Conservation (phyloP, 2,888 invertebrate species). For the Phengaris arion region DNA sequence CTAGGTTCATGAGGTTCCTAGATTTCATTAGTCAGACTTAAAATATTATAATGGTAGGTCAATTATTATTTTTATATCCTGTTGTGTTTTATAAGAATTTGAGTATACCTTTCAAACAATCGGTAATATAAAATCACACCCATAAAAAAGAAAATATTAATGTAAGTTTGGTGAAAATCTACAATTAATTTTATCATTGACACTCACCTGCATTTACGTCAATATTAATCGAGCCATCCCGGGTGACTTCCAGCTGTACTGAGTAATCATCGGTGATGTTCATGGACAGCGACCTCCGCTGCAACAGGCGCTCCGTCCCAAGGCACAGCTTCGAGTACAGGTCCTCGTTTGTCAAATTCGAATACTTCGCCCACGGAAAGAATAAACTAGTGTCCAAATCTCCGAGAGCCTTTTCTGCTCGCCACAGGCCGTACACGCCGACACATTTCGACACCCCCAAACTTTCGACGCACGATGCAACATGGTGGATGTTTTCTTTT, state of each 20-base stretch:
- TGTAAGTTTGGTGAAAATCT: neutral
- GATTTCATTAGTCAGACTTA: no score
- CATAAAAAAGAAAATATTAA: no score
- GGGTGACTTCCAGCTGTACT: constrained; percentile 73
- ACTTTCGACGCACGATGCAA: constrained; percentile 52
- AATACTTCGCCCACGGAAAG: constrained; percentile 65
- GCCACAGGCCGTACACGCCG: constrained; percentile 77
- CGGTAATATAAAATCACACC: no score
- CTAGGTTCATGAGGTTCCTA: no score
- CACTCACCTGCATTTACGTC: constrained; percentile 72
- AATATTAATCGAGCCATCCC: constrained; percentile 70
- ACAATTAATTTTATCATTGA: neutral
- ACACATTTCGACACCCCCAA: constrained; percentile 76
- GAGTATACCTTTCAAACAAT: no score
- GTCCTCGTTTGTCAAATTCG: constrained; percentile 66
- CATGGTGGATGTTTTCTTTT: constrained; percentile 38
- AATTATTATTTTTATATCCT: no score
- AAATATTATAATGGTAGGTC: no score
- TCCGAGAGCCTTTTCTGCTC: constrained; percentile 61
- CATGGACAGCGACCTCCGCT: constrained; percentile 70
- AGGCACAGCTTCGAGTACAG: constrained; percentile 72
- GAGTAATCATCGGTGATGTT: constrained; percentile 73
- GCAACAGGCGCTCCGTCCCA: constrained; percentile 73
- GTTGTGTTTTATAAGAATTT: no score
- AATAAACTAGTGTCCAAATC: constrained; percentile 55